phyloP scores from a whole-genome alignment of 2,113 vertebrate species.

The Panurus biarmicus region DNA sequence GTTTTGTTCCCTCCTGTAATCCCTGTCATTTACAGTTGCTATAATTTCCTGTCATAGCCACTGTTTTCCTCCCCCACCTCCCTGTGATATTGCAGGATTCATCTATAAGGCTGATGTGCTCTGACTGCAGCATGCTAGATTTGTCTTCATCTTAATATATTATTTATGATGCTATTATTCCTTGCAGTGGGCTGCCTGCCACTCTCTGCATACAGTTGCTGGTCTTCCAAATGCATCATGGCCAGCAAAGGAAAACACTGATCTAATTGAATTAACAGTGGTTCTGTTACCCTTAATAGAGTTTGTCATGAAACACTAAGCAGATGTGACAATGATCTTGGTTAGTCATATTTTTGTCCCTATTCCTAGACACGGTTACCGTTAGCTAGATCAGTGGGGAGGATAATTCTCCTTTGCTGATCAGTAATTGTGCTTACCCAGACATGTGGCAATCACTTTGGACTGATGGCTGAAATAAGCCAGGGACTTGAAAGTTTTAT shows the following conservation, averaged over 20 bases:
- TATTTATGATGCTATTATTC: conserved; percentile 64
- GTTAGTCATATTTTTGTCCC: conserved; percentile 27
- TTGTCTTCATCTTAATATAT: conserved; percentile 30
- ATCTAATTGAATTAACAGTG: conserved; percentile 63
- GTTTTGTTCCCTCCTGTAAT: not conserved
- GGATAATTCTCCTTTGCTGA: conserved; percentile 25
- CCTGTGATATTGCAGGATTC: conserved; percentile 4
- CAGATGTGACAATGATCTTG: conserved; percentile 25
- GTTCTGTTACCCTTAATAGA: conserved; percentile 51
- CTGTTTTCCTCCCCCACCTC: not conserved
- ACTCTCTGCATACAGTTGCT: conserved; percentile 28
- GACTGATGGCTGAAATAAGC: conserved; percentile 38
- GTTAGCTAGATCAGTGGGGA: conserved; percentile 41
- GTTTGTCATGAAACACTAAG: conserved; percentile 44
- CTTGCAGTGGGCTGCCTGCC: conserved; percentile 23
- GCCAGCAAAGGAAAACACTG: conserved; percentile 47
- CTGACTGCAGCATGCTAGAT: conserved; percentile 46
- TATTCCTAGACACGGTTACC: not conserved
- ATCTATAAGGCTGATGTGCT: conserved; percentile 18
- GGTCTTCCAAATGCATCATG: conserved; percentile 51
- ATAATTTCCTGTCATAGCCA: conserved; percentile 37
- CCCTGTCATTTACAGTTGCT: conserved; percentile 34
- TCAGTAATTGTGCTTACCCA: conserved; percentile 15
- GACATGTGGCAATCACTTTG: conserved; percentile 28
- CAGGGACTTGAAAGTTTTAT: conserved; percentile 61